phyloP scores from a whole-genome alignment of 2,113 vertebrate genomes.

The Alouatta palliata region DNA sequence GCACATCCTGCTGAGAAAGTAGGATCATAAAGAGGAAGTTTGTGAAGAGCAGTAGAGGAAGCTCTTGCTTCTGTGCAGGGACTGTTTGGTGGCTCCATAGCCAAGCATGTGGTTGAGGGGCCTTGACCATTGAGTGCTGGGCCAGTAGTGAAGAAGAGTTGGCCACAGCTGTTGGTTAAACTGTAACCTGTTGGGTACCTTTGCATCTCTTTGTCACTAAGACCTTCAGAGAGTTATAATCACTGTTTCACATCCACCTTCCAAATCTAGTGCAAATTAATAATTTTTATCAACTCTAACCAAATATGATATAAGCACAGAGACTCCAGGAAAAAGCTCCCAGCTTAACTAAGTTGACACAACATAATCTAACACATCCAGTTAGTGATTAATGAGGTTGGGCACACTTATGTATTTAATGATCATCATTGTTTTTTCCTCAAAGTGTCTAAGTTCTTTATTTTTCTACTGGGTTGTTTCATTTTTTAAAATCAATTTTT shows the following conservation, averaged over 20 bases:
- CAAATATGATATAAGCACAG: not conserved
- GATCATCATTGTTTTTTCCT: not conserved
- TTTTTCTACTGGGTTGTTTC: not conserved
- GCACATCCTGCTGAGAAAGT: not conserved
- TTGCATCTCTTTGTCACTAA: not conserved
- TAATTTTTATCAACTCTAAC: not conserved
- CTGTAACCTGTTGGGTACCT: not conserved
- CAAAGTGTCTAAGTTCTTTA: not conserved
- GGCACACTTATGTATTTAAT: not conserved
- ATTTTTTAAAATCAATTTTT: not conserved
- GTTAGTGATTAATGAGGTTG: not conserved
- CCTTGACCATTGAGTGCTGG: not conserved
- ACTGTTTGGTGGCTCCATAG: not conserved
- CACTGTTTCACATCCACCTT: not conserved
- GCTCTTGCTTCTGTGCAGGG: too few relatives aligned
- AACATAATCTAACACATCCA: not conserved
- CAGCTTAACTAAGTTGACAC: too few relatives aligned
- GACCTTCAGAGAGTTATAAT: not conserved
- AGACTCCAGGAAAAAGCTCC: too few relatives aligned
- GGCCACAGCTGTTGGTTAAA: not conserved
- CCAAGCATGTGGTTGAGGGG: not conserved
- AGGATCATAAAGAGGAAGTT: not conserved
- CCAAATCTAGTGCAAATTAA: not conserved
- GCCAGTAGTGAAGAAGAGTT: not conserved
- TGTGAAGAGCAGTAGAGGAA: not conserved